These are phyloP conservation scores for Acanthoscelides obtectus DNA, from an alignment of 2,888 invertebrate species.

Conservation along the genomic window DNA sequence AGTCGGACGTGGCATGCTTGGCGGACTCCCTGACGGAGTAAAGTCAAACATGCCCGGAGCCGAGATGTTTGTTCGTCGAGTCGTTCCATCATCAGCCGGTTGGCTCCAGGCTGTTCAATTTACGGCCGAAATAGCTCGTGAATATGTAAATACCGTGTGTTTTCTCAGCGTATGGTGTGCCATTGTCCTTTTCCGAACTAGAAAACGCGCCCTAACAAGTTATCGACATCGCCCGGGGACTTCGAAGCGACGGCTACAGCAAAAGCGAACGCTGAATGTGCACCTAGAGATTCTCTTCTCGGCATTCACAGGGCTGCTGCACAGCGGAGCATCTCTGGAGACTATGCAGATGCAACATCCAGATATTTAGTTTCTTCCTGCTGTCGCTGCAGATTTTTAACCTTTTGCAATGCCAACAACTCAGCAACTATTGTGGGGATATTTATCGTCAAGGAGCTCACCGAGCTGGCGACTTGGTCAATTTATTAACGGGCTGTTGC, in stretches of 20 bases:
- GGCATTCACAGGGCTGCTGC: not conserved
- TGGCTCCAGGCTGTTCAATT: not conserved
- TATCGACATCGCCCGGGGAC: not conserved
- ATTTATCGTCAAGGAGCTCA: not conserved
- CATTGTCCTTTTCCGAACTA: not conserved
- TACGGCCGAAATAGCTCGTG: not conserved
- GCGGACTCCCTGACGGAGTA: not conserved
- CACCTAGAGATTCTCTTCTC: not conserved
- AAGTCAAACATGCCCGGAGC: not conserved
- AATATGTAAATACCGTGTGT: not conserved
- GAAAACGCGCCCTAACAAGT: not conserved
- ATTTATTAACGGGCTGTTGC: too few species aligned
- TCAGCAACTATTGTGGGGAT: not conserved
- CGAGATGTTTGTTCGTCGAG: not conserved
- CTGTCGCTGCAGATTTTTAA: not conserved
- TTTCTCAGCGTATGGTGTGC: not conserved
- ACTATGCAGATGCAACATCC: not conserved
- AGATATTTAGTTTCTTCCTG: not conserved
- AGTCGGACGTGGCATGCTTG: not conserved
- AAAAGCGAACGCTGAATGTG: not conserved
- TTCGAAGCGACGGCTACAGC: not conserved
- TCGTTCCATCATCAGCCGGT: not conserved
- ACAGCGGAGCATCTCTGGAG: not conserved
- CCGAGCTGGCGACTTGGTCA: too few species aligned
- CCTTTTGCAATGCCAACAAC: not conserved